phyloP scores from a whole-genome alignment of 2,113 vertebrate genomes.

The Hystrix brachyura region DNA sequence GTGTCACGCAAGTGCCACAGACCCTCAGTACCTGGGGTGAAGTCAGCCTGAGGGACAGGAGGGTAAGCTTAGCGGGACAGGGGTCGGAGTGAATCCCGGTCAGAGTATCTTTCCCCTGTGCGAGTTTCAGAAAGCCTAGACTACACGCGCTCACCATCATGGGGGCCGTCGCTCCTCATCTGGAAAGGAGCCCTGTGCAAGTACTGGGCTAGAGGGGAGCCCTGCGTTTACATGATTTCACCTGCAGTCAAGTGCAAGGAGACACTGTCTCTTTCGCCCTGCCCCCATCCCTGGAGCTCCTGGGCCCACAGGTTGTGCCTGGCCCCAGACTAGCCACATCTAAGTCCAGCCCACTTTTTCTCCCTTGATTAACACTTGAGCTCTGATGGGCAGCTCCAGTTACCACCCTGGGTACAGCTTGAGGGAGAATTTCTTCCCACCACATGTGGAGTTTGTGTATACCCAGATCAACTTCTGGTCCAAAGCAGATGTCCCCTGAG shows the following conservation, averaged over 20 bases:
- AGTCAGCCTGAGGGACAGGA: fast-evolving
- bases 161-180: no score
- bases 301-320: fast-evolving
- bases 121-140: fast-evolving
- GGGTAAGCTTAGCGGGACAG: fast-evolving
- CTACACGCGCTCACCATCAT: fast-evolving
- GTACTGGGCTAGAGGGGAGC: background rate
- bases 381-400: background rate
- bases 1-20: background rate
- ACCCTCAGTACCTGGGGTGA: fast-evolving
- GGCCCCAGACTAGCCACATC: background rate
- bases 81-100: fast-evolving
- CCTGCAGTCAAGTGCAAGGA: no score
- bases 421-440: background rate
- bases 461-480: background rate
- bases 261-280: fast-evolving
- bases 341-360: background rate
- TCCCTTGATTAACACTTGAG: background rate
- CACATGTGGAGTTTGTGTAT: fast-evolving
- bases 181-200: background rate
- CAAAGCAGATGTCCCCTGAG: no score
- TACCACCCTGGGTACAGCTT: fast-evolving
- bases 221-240: fast-evolving
- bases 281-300: background rate
- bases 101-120: background rate